Percentiles rank a stretch among this genome's conserved stretches.
phyloP scores from a whole-genome alignment of 2,888 invertebrate genomes.

The Hemithea aestivaria region DNA sequence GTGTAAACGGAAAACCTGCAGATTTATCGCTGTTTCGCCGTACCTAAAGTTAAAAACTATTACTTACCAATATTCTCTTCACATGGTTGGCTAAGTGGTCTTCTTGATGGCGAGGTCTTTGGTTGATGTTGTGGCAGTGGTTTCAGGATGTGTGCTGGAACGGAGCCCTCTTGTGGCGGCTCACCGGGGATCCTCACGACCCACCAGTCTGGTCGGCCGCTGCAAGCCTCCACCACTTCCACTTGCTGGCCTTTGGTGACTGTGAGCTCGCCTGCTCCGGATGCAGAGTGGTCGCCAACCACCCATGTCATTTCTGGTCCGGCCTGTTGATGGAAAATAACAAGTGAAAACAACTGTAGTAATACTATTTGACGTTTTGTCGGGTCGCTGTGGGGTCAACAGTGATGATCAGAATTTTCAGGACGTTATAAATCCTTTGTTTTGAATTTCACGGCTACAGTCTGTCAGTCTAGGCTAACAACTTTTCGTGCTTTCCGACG shows the following conservation, averaged over 20 bases:
- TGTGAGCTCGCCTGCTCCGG: slow-evolving; percentile 87
- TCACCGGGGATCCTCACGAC: slow-evolving; percentile 81
- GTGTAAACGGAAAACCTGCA: too few species aligned
- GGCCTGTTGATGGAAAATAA: slow-evolving; percentile 76
- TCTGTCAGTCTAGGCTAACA: too few species aligned
- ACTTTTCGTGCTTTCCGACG: too few species aligned
- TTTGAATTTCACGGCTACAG: too few species aligned
- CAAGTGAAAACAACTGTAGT: too few species aligned
- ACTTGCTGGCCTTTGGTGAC: slow-evolving; percentile 96
- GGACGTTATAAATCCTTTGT: too few species aligned
- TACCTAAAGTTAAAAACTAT: slow-evolving; percentile 11
- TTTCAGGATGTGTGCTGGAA: slow-evolving; percentile 86
- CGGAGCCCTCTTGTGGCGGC: slow-evolving; percentile 87
- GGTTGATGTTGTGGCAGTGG: slow-evolving; percentile 56
- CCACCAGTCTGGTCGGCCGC: slow-evolving; percentile 84
- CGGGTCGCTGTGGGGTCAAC: too few species aligned
- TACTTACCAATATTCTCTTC: slow-evolving; percentile 75
- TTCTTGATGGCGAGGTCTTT: slow-evolving; percentile 65
- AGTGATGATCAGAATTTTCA: too few species aligned
- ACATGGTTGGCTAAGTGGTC: slow-evolving; percentile 63
- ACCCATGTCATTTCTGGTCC: slow-evolving; percentile 95
- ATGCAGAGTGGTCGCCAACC: slow-evolving; percentile 89
- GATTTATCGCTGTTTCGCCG: too few species aligned
- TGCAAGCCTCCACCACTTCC: slow-evolving; percentile 90
- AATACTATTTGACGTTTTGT: too few species aligned